These are phyloP conservation scores for Apus apus DNA, from an alignment of 2,113 vertebrate species.

Conservation along the genomic window DNA sequence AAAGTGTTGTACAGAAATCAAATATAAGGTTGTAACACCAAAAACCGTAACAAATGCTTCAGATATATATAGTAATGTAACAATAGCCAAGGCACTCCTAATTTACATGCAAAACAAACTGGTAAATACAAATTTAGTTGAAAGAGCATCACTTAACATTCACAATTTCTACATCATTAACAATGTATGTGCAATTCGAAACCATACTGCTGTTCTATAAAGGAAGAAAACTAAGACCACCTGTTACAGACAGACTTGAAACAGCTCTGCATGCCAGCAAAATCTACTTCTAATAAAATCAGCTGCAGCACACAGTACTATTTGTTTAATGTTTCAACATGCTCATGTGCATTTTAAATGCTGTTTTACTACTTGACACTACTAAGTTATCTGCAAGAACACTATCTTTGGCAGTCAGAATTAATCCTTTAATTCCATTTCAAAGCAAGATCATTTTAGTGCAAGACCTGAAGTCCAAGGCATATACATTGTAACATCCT, in stretches of 20 bases:
- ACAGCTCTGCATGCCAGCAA: not conserved
- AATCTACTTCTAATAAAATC: not conserved
- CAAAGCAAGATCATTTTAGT: not conserved
- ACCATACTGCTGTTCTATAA: not conserved
- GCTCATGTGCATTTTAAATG: not conserved
- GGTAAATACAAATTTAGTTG: not conserved
- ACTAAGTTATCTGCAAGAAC: not conserved
- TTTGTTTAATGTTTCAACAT: not conserved
- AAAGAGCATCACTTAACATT: not conserved
- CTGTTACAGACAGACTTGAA: not conserved
- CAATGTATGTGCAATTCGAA: not conserved
- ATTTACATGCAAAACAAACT: not conserved
- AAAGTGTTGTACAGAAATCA: not conserved
- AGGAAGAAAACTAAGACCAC: not conserved
- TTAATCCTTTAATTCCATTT: not conserved
- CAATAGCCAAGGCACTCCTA: not conserved
- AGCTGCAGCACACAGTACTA: not conserved
- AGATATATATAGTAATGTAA: not conserved
- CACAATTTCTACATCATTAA: not conserved
- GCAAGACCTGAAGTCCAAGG: not conserved
- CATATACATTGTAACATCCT: rapidly evolving
- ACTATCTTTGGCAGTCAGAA: not conserved
- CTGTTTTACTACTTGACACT: not conserved
- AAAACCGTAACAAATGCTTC: not conserved
- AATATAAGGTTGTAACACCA: not conserved